Base-by-base conservation (phyloP, 2,113 vertebrate species). In the Chaetops frenatus region DNA sequence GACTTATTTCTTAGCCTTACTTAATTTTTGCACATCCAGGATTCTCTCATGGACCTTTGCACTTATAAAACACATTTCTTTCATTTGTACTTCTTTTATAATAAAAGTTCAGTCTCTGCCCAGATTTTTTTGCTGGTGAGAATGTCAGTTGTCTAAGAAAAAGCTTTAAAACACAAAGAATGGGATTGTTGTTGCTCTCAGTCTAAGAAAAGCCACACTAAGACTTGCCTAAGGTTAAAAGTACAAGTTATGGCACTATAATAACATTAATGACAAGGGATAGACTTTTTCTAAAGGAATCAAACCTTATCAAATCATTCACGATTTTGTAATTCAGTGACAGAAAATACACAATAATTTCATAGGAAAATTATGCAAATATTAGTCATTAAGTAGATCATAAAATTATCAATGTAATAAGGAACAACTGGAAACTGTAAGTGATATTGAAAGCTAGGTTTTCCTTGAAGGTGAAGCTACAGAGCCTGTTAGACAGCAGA, bases 51-150 rank as follows among this genome's bases (percentile, higher is more conserved):
- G 40, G 65, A 10, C 73, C 94, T 90, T 95, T 94, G 73, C 25
- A 82, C 27, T 96, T 88, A 86, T 8, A 89, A 94, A 92, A 18
- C 21, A 21, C 44, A 51, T 79, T 95, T 85, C 53, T 88, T 97
- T 92, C 70, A 61, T 60, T 76, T 17, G 0, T 38, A n/a, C 56
- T 65, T 78, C 74, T 95, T 97, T 94, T 84, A 91, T 31, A 96
- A 90, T 38, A 67, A 42, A 69, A 50, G 50, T 60, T 82, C 33
- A 8, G 83, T 67, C 54, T 42, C 57, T 87, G 81, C 84, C 72
- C 81, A 93, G 66, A 47, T 93, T 76, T 91, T 62, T 84, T 66
- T 74, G 33, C 27, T 81, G 42, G 36, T 89, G 90, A 74, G 53
- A 61, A 79, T 64, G 47, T 48, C 81, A 93, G 45, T 82, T 72